A percentile compares a stretch with the other conserved stretches of the same genome.
These are phyloP conservation scores for Eilema griseolum DNA, from an alignment of 2,888 invertebrate genomes.

Conservation along the genomic window DNA sequence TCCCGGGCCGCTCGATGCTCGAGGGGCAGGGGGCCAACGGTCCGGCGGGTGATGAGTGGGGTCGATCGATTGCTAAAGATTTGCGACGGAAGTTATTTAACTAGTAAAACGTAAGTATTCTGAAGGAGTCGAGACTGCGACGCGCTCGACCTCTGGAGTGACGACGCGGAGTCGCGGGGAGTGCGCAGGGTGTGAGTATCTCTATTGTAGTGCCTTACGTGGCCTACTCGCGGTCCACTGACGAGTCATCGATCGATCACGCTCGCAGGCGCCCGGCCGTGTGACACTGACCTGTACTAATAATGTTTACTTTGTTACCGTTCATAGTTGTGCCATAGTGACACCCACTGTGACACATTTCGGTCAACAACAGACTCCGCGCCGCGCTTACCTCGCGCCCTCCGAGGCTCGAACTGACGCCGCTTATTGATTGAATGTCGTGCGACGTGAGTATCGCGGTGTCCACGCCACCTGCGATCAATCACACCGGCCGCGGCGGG, in stretches of 20 bases:
- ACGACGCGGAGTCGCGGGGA: background rate
- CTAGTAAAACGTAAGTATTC: background rate
- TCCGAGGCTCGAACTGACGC: background rate
- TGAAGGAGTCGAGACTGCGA: background rate
- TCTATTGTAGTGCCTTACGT: background rate
- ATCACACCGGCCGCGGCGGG: background rate
- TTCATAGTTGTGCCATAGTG: background rate
- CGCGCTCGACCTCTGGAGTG: background rate
- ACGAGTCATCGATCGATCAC: conserved; percentile 15
- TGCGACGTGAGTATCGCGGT: background rate
- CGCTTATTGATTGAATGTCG: background rate
- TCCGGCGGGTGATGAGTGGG: background rate
- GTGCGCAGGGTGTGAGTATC: background rate
- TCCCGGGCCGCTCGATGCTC: background rate
- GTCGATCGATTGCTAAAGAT: background rate
- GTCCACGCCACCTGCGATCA: background rate
- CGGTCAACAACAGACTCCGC: background rate
- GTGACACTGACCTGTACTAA: conserved; percentile 1
- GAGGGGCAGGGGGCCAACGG: background rate
- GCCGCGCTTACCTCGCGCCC: background rate
- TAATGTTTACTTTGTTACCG: conserved; percentile 6
- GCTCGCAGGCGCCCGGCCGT: background rate
- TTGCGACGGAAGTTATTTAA: background rate
- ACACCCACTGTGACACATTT: background rate
- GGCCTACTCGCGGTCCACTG: background rate